A percentile compares a stretch with the other conserved stretches of the same genome.
These are phyloP conservation scores for Periophthalmodon schlosseri DNA, from an alignment of 2,113 vertebrate genomes.

Conservation along the genomic window DNA sequence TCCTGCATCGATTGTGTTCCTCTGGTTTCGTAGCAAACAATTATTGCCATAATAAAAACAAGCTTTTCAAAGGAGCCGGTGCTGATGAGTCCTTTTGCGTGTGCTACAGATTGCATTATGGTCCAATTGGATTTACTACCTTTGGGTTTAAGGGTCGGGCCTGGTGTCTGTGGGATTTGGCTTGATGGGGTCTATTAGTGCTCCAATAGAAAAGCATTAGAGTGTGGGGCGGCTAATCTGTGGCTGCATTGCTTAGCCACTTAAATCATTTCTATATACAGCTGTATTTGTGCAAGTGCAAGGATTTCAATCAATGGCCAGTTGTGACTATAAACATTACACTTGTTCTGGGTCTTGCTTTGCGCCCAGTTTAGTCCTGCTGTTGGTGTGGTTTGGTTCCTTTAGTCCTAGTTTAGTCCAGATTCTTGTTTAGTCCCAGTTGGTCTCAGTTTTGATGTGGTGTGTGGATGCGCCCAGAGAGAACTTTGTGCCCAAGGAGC, in stretches of 20 bases:
- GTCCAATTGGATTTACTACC: constrained; percentile 27
- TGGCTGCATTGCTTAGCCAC: constrained; percentile 25
- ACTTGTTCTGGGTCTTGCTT: no score
- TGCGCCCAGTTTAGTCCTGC: neutral
- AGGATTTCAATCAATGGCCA: neutral
- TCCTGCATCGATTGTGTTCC: constrained; percentile 20
- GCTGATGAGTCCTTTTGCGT: constrained; percentile 25
- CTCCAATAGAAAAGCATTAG: constrained; percentile 53
- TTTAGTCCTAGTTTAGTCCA: neutral
- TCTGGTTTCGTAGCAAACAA: constrained; percentile 16
- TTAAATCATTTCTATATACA: constrained; percentile 1
- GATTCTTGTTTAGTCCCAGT: neutral
- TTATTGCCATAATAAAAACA: neutral
- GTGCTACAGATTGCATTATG: constrained; percentile 24
- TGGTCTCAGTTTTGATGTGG: neutral
- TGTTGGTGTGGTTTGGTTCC: no score
- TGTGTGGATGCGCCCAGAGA: neutral
- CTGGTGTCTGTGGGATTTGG: constrained; percentile 30
- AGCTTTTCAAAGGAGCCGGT: constrained; percentile 8
- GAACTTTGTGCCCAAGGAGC: neutral
- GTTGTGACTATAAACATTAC: neutral
- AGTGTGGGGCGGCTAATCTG: constrained; percentile 27
- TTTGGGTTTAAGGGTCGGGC: constrained; percentile 13
- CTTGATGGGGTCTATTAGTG: constrained; percentile 37
- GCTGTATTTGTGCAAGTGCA: neutral